Conservation (phyloP, 2,888 invertebrate species). For the Subacronicta megacephala region DNA sequence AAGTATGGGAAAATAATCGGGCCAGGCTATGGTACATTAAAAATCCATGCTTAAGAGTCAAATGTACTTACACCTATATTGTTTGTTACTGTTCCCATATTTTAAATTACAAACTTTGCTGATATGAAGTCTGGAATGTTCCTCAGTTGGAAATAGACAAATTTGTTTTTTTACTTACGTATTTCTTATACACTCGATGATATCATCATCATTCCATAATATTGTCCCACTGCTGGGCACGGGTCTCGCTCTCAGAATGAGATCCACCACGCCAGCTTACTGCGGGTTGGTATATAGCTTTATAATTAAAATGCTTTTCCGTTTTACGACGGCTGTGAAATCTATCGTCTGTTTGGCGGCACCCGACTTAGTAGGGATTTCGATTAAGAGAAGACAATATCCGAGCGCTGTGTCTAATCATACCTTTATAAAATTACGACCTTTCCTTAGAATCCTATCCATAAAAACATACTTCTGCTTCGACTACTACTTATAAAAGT, state of each 20-base stretch:
- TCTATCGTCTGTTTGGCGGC: slow-evolving; percentile 13
- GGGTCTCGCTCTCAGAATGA: no score
- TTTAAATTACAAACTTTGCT: no score
- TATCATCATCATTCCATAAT: no score
- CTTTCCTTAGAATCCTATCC: slow-evolving; percentile 8
- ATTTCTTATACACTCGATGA: no score
- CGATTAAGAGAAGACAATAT: slow-evolving; percentile 13
- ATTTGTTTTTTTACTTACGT: no score
- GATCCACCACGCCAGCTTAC: no score
- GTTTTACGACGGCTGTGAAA: slow-evolving; percentile 4
- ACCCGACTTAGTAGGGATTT: slow-evolving; percentile 6
- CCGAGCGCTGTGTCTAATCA: slow-evolving; percentile 3
- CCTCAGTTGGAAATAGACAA: no score
- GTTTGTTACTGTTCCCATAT: neutral
- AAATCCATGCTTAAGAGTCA: no score
- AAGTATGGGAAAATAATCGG: slow-evolving; percentile 59
- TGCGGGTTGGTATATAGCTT: no score
- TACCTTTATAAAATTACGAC: slow-evolving; percentile 3
- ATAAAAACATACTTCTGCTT: neutral
- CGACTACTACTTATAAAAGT: neutral
- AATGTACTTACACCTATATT: no score
- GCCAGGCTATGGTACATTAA: slow-evolving; percentile 48
- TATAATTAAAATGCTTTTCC: slow-evolving; percentile 2
- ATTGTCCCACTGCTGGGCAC: no score
- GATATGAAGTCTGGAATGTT: no score